phyloP scores from a whole-genome alignment of 2,888 invertebrate species.

The Eupithecia subumbrata region DNA sequence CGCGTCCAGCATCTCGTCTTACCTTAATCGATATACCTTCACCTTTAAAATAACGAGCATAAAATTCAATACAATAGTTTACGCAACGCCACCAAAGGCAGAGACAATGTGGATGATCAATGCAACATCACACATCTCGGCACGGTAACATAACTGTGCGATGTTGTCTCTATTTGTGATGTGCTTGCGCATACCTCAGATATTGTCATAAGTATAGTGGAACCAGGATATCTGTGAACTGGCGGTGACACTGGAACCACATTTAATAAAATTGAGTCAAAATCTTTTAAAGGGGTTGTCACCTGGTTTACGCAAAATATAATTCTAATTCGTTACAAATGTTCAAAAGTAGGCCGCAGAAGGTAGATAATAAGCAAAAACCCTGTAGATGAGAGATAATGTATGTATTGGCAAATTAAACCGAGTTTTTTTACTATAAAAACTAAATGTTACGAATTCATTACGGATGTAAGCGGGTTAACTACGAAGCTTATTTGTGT shows the following conservation, averaged over 20 bases:
- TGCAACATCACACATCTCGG: neutral
- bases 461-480: too few relatives aligned
- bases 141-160: constrained; percentile 39
- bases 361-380: too few relatives aligned
- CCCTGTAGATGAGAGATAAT: too few relatives aligned
- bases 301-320: too few relatives aligned
- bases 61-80: neutral
- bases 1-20: neutral
- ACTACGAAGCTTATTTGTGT: too few relatives aligned
- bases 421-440: too few relatives aligned
- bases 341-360: too few relatives aligned
- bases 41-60: neutral
- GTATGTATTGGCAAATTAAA: too few relatives aligned
- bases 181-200: constrained; percentile 15
- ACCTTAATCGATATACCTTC: neutral
- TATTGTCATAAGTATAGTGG: neutral
- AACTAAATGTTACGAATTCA: too few relatives aligned
- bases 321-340: too few relatives aligned
- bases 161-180: constrained; percentile 37
- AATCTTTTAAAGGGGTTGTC: too few relatives aligned
- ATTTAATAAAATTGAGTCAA: too few relatives aligned
- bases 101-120: neutral
- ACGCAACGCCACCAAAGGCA: neutral
- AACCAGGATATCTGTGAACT: neutral
- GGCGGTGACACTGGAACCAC: neutral